These are phyloP conservation scores for Rhynchopsitta pachyrhyncha DNA, from an alignment of 2,113 vertebrate genomes.

Conservation along the genomic window DNA sequence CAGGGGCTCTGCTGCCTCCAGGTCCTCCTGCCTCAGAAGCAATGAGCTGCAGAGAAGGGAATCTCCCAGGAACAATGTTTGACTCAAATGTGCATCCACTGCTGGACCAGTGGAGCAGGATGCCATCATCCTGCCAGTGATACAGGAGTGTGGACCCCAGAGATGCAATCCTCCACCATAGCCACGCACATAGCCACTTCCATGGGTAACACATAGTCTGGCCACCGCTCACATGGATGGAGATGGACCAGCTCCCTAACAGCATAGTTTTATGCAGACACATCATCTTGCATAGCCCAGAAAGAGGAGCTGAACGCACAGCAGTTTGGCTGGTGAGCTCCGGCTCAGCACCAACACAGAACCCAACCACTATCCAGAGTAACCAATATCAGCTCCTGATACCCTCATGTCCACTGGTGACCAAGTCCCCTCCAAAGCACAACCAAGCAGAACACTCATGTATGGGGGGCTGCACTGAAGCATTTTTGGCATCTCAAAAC, in stretches of 20 bases:
- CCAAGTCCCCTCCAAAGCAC: rapidly evolving
- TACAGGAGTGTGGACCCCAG: rapidly evolving
- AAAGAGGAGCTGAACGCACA: not conserved
- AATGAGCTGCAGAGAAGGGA: not conserved
- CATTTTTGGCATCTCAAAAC: not conserved
- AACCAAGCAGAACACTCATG: not conserved
- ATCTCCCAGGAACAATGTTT: rapidly evolving
- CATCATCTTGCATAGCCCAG: rapidly evolving
- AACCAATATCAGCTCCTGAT: rapidly evolving
- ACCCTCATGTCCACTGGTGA: not conserved
- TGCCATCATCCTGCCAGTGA: not conserved
- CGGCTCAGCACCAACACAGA: not conserved
- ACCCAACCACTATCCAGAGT: rapidly evolving
- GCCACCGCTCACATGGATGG: rapidly evolving
- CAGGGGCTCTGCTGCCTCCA: not conserved
- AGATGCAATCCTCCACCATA: rapidly evolving
- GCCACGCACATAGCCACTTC: rapidly evolving
- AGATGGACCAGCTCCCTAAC: not conserved
- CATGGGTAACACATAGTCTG: not conserved
- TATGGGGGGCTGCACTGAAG: not conserved
- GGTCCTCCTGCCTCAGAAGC: not conserved
- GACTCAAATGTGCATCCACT: rapidly evolving
- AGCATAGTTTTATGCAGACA: rapidly evolving
- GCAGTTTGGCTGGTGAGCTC: not conserved
- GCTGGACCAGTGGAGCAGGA: not conserved